Percentiles rank a stretch among this genome's conserved stretches.
phyloP scores from a whole-genome alignment of 2,113 vertebrate genomes.

The Coracopsis vasa region DNA sequence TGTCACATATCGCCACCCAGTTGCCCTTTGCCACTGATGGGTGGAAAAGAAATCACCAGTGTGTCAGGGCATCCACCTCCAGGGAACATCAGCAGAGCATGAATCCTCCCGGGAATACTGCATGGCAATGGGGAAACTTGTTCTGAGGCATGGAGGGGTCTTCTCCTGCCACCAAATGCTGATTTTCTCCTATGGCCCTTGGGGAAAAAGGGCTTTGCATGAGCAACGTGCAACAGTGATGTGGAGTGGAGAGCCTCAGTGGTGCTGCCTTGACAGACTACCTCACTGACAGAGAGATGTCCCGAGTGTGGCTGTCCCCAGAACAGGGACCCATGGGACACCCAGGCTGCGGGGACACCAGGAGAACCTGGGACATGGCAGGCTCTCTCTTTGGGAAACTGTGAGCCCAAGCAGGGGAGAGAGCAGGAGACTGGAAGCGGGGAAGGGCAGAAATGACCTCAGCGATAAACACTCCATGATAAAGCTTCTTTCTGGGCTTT shows the following conservation, averaged over 20 bases:
- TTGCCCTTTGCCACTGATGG: not conserved
- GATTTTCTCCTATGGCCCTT: not conserved
- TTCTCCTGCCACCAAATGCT: not conserved
- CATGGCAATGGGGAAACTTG: fast-evolving
- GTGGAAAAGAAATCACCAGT: not conserved
- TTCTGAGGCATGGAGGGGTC: not conserved
- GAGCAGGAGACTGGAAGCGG: not conserved
- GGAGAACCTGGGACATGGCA: fast-evolving
- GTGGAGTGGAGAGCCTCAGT: fast-evolving
- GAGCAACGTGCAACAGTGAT: fast-evolving
- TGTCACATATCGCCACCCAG: not conserved
- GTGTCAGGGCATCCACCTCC: not conserved
- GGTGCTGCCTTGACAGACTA: fast-evolving
- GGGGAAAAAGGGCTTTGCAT: not conserved
- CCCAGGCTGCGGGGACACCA: fast-evolving
- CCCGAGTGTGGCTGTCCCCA: fast-evolving
- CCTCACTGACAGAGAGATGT: fast-evolving
- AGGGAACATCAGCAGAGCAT: not conserved
- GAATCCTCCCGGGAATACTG: not conserved
- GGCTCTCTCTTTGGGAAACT: not conserved
- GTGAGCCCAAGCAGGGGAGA: not conserved
- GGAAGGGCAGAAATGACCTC: slow-evolving; percentile 27
- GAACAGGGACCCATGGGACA: not conserved
- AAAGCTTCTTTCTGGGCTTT: not conserved
- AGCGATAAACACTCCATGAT: not conserved